phyloP scores from a whole-genome alignment of 2,888 invertebrate species.

The Sesia apiformis region DNA sequence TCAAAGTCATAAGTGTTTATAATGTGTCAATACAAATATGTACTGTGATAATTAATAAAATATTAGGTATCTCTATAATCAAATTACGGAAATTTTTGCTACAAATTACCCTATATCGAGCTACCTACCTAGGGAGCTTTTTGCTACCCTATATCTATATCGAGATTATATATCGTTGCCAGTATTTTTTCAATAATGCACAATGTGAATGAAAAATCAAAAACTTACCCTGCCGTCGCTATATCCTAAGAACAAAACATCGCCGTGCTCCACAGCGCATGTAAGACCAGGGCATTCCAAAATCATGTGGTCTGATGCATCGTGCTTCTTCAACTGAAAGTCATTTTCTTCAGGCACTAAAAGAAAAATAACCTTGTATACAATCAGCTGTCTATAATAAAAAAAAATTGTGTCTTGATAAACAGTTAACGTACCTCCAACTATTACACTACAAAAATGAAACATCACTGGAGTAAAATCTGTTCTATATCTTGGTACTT shows the following conservation, averaged over 20 bases:
- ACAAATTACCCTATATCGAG: no score
- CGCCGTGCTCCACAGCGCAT: constrained; percentile 30
- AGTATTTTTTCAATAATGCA: background rate
- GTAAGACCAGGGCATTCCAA: constrained; percentile 25
- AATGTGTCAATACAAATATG: no score
- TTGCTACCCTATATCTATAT: no score
- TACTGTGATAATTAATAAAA: no score
- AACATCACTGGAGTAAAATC: constrained; percentile 15
- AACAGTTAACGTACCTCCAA: constrained; percentile 20
- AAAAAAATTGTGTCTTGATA: background rate
- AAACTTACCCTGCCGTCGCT: constrained; percentile 32
- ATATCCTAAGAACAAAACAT: constrained; percentile 35
- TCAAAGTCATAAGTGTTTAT: no score
- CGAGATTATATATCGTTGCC: no score
- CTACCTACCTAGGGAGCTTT: no score
- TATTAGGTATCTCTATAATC: no score
- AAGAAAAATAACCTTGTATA: background rate
- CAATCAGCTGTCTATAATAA: background rate
- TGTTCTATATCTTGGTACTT: background rate
- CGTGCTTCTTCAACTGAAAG: constrained; percentile 1
- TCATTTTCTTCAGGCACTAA: constrained; percentile 14
- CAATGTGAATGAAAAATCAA: background rate
- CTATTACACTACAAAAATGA: constrained; percentile 18
- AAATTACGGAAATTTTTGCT: no score
- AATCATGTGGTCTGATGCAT: constrained; percentile 11